phyloP scores from a whole-genome alignment of 2,797 vertebrate species.

The Sciurus vulgaris region DNA sequence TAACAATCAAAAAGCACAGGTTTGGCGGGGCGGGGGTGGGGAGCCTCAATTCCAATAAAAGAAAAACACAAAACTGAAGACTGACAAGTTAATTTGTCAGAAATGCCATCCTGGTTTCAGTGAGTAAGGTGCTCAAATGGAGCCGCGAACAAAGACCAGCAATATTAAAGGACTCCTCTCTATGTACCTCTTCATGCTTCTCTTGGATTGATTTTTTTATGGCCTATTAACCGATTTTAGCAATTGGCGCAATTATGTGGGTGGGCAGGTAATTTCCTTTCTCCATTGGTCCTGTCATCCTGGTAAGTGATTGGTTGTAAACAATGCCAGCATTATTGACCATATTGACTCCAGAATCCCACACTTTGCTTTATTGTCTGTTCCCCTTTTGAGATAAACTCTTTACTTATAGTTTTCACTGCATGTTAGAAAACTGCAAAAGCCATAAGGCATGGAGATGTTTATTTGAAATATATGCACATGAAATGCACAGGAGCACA shows the following conservation, averaged over 20 bases:
- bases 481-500: constrained; percentile 11
- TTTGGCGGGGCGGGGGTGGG: neutral
- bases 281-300: constrained; percentile 39
- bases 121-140: neutral
- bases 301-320: constrained; percentile 55
- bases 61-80: neutral
- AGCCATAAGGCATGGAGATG: neutral
- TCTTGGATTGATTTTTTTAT: constrained; percentile 60
- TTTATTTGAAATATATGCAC: neutral
- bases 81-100: constrained; percentile 28
- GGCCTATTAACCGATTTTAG: constrained; percentile 37
- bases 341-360: neutral
- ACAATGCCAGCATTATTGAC: constrained; percentile 50
- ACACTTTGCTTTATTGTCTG: constrained; percentile 41
- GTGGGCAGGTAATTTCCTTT: constrained; percentile 48
- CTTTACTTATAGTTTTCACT: constrained; percentile 16
- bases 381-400: neutral
- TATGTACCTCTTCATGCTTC: neutral
- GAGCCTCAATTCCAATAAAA: constrained; percentile 4
- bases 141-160: neutral
- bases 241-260: constrained; percentile 61
- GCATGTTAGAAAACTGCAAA: neutral
- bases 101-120: constrained; percentile 38
- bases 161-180: neutral
- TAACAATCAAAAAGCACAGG: constrained; percentile 24